These are phyloP conservation scores for Thomomys bottae DNA, from an alignment of 2,113 vertebrate species.

Conservation along the genomic window DNA sequence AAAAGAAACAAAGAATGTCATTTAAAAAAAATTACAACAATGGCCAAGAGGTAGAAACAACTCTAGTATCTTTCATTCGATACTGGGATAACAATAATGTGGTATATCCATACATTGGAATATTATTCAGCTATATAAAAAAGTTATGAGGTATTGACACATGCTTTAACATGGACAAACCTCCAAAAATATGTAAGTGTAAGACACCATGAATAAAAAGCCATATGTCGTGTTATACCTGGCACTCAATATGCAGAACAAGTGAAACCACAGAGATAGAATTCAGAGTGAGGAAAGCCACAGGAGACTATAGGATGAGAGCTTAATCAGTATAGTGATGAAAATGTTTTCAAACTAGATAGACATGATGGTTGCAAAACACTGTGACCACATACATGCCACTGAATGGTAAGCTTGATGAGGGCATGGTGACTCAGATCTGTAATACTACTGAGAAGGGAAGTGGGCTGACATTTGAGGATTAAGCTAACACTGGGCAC, in stretches of 20 bases:
- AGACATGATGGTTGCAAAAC: not conserved
- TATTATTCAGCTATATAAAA: not conserved
- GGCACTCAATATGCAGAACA: not conserved
- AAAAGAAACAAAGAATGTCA: too few relatives aligned
- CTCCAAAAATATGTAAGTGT: not conserved
- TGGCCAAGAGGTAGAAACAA: not conserved
- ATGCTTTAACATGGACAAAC: not conserved
- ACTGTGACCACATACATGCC: not conserved
- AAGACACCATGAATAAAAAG: not conserved
- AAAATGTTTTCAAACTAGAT: not conserved
- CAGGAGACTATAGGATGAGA: not conserved
- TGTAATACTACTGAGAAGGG: too few relatives aligned
- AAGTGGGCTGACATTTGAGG: too few relatives aligned
- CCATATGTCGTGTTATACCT: not conserved
- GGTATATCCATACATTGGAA: not conserved
- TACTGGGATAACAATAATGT: not conserved
- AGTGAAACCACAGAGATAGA: not conserved
- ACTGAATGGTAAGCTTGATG: too few relatives aligned
- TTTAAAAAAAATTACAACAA: not conserved
- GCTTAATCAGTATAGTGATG: not conserved
- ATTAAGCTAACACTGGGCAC: too few relatives aligned
- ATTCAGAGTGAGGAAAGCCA: not conserved
- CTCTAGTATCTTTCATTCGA: not conserved
- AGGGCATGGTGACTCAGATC: too few relatives aligned
- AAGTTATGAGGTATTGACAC: not conserved